Conservation (phyloP, 2,888 invertebrate species). For the Thymelicus sylvestris region DNA sequence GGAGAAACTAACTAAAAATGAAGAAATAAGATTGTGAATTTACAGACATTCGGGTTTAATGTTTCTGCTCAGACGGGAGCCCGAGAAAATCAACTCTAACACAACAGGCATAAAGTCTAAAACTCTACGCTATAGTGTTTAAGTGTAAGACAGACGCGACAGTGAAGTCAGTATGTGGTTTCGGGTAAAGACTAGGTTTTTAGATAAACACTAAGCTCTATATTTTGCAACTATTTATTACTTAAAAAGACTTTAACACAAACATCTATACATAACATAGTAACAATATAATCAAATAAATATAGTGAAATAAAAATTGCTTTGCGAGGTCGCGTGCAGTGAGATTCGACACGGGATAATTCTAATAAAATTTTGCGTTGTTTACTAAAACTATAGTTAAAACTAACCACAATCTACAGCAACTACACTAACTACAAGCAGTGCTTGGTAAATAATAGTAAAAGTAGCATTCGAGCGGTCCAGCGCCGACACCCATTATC, state of each 20-base stretch:
- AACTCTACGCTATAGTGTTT: conserved; percentile 51
- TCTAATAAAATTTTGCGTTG: conserved; percentile 26
- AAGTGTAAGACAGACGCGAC: conserved; percentile 59
- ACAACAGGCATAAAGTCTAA: conserved; percentile 53
- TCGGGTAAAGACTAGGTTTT: conserved; percentile 47
- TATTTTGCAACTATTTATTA: conserved; percentile 46
- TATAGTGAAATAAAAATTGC: conserved; percentile 51
- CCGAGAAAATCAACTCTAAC: conserved; percentile 60
- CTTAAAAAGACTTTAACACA: conserved; percentile 41
- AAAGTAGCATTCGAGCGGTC: conserved; percentile 70
- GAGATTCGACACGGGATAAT: conserved; percentile 34
- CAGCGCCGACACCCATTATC: conserved; percentile 71
- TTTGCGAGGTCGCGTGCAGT: conserved; percentile 61
- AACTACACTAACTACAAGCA: conserved; percentile 57
- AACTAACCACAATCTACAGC: conserved; percentile 46
- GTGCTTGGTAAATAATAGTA: conserved; percentile 66
- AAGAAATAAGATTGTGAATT: conserved; percentile 80
- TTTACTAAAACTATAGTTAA: conserved; percentile 50
- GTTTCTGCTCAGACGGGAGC: conserved; percentile 56
- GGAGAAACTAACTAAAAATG: conserved; percentile 79
- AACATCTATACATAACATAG: not conserved
- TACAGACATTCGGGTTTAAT: conserved; percentile 79
- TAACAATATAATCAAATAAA: conserved; percentile 27
- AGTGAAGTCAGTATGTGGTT: conserved; percentile 48
- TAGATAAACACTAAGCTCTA: conserved; percentile 53